Evolutionary conservation across 2,888 invertebrate species (phyloP), one percentile per base, ranked within the genome.

Genomic region (Timema cristinae): DNA sequence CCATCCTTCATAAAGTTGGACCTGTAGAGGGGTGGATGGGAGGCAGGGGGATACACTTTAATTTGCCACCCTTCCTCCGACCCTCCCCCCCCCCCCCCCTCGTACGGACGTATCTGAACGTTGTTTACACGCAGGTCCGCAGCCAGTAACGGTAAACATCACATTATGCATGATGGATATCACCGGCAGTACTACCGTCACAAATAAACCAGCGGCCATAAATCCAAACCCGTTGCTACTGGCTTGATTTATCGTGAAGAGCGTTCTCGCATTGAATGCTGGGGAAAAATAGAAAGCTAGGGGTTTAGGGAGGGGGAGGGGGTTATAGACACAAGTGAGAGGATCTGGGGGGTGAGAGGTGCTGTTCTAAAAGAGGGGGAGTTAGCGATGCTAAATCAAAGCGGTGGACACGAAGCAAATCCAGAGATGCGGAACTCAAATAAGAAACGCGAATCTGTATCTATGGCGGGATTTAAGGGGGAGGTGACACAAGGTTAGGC

Each of bases 181-280:
- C 11, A 63, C 47, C 63, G 47, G 11, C 7, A 8, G 11, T 11
- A 32, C 47, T 2, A 32, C 11, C 63, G 48, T 63, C 63, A 48
- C 63, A 63, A 63, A 63, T 63, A 63, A 63, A 63, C 63, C 48
- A 32, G 63, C 63, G 63, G 48, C 63, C 63, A 63, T 63, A 63
- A 63, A 63, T 63, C 48, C 63, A 32, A 32, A 32, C 63, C 6
- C 63, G 47, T 54, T 32, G n/a, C 63, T 13, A 6, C 63, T 4
- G 63, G 11, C 11, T 54, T 63, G 47, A 13, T 13, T 63, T 48
- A 63, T 9, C 1, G 11, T 13, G 54, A 54, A 54, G n/a, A 54
- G n/a, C 11, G 54, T 54, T 54, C 54, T 4, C 11, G 11, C n/a
- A 54, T 54, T 32, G 32, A 54, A n/a, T 54, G 54, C 11, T 13